These are phyloP conservation scores for Orthochromis malagaraziensis DNA, from an alignment of 2,113 vertebrate genomes.

Conservation along the genomic window DNA sequence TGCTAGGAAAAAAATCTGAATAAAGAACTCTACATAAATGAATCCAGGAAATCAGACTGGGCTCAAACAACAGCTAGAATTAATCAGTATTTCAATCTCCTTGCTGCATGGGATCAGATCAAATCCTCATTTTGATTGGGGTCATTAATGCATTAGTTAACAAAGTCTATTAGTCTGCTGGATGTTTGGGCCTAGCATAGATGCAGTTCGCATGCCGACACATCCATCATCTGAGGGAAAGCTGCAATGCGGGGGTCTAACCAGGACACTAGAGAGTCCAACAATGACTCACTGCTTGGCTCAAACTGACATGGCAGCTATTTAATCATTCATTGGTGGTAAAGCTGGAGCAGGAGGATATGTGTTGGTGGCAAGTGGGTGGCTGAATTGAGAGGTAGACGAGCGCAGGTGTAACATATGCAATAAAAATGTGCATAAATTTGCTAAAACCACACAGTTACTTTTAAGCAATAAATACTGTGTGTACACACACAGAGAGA, in stretches of 20 bases:
- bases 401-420: background rate
- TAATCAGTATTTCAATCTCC: constrained; percentile 22
- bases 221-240: constrained; percentile 50
- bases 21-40: background rate
- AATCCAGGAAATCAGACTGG: background rate
- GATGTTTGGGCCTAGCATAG: constrained; percentile 17
- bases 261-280: constrained; percentile 24
- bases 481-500: background rate
- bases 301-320: constrained; percentile 43
- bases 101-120: background rate
- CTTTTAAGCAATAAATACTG: background rate
- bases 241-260: constrained; percentile 18
- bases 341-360: background rate
- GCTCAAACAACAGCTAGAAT: background rate
- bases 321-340: constrained; percentile 49
- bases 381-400: background rate
- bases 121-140: background rate
- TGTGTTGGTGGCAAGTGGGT: constrained; percentile 6
- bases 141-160: constrained; percentile 34
- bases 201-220: constrained; percentile 3
- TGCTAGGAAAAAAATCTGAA: background rate
- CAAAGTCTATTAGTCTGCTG: constrained; percentile 44
- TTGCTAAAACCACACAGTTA: background rate
- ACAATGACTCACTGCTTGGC: constrained; percentile 40
- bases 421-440: background rate